Percentiles rank a stretch among this genome's conserved stretches.
Evolutionary conservation across 2,113 vertebrate genomes (phyloP).

Genomic region (Notechis scutatus): DNA sequence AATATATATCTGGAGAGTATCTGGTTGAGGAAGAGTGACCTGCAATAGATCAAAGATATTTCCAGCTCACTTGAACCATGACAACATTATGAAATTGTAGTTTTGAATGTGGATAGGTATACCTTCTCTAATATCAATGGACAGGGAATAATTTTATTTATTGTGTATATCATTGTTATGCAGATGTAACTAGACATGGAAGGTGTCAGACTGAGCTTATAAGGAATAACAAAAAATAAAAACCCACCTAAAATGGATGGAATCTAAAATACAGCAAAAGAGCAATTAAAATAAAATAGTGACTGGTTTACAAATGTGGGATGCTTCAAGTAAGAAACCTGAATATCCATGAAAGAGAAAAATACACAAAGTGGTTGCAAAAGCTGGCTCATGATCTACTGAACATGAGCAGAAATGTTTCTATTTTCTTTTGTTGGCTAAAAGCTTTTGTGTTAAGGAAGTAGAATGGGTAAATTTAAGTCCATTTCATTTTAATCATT

Average conservation of each 20-base stretch:
- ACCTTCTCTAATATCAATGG: background rate
- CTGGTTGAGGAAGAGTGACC: background rate
- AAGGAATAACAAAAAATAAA: background rate
- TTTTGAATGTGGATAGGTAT: background rate
- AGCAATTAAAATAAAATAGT: background rate
- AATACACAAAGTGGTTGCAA: background rate
- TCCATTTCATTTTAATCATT: rapidly evolving
- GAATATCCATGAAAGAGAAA: background rate
- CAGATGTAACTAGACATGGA: background rate
- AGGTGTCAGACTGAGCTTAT: background rate
- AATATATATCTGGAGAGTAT: background rate
- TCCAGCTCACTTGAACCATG: background rate
- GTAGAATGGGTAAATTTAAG: background rate
- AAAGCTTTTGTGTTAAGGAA: rapidly evolving
- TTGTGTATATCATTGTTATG: background rate
- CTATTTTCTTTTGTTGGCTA: background rate
- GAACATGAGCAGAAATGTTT: background rate
- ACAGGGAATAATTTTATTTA: background rate
- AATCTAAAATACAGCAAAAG: background rate
- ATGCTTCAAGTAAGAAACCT: background rate
- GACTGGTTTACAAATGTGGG: background rate
- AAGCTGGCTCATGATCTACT: background rate
- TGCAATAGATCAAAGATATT: background rate
- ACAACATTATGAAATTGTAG: background rate
- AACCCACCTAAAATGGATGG: background rate